Evolutionary conservation across 2,888 invertebrate genomes (phyloP).

Genomic region (Acleris sparsana): DNA sequence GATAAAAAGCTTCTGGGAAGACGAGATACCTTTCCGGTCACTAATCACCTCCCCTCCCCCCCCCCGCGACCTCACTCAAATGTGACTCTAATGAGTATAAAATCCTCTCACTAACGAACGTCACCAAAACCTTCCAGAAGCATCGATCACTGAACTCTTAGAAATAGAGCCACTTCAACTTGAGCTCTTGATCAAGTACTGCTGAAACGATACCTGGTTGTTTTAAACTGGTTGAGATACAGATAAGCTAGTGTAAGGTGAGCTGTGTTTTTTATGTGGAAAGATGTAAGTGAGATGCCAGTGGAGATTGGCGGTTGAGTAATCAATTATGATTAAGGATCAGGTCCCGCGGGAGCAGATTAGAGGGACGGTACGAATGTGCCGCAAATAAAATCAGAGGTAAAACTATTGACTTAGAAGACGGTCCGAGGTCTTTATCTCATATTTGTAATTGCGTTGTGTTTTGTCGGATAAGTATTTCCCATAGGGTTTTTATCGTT

Average conservation of each 20-base stretch:
- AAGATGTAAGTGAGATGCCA: not conserved
- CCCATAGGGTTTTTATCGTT: not conserved
- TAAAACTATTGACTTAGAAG: constrained; percentile 10
- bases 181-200: not conserved
- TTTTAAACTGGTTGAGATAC: not conserved
- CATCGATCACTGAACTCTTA: constrained; percentile 18
- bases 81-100: constrained; percentile 25
- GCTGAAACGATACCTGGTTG: constrained; percentile 1
- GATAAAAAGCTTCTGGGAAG: not conserved
- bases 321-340: constrained; percentile 31
- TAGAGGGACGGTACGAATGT: constrained; percentile 17
- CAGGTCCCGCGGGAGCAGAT: constrained; percentile 14
- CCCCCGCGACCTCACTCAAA: constrained; percentile 7
- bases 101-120: constrained; percentile 20
- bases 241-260: not conserved
- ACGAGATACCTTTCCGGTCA: not conserved
- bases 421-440: constrained; percentile 3
- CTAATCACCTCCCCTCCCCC: constrained; percentile 5
- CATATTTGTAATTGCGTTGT: not conserved
- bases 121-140: constrained; percentile 7
- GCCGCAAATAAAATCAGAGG: constrained; percentile 8
- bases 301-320: not conserved
- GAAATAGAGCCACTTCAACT: not conserved
- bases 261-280: not conserved
- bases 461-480: not conserved